A percentile compares a stretch with the other conserved stretches of the same genome.
These are phyloP conservation scores for Tamias sibiricus DNA, from an alignment of 2,113 vertebrate species.

Conservation along the genomic window DNA sequence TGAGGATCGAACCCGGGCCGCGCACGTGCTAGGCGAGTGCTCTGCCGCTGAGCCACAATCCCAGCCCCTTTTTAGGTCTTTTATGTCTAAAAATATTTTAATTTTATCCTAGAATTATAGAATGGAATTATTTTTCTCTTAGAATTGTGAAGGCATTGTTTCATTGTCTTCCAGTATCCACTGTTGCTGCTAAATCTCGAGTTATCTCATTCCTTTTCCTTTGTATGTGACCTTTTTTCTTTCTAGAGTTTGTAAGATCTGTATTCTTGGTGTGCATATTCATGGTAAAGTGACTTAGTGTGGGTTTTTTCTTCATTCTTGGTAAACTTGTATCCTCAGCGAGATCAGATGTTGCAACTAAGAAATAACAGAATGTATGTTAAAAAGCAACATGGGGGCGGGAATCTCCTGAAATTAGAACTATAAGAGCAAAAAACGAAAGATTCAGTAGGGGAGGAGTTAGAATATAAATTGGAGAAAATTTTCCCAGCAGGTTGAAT, in stretches of 20 bases:
- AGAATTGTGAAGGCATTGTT: neutral
- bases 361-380: neutral
- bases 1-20: no score
- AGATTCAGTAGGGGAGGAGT: neutral
- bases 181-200: neutral
- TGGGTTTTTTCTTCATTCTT: slow-evolving; percentile 32
- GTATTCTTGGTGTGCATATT: slow-evolving; percentile 16
- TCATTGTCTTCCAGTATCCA: neutral
- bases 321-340: neutral
- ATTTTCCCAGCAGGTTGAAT: neutral
- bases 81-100: neutral
- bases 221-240: slow-evolving; percentile 4
- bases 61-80: neutral
- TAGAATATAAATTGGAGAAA: neutral
- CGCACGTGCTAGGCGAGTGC: no score
- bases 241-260: slow-evolving; percentile 10
- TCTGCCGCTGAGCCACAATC: no score
- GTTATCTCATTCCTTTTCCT: neutral
- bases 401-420: no score
- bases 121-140: neutral
- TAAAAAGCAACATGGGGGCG: slow-evolving; percentile 29
- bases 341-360: neutral
- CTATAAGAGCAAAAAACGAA: neutral
- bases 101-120: neutral
- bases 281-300: neutral